Base-by-base conservation (phyloP, 2,888 invertebrate species). In the Drosophila borealis region DNA sequence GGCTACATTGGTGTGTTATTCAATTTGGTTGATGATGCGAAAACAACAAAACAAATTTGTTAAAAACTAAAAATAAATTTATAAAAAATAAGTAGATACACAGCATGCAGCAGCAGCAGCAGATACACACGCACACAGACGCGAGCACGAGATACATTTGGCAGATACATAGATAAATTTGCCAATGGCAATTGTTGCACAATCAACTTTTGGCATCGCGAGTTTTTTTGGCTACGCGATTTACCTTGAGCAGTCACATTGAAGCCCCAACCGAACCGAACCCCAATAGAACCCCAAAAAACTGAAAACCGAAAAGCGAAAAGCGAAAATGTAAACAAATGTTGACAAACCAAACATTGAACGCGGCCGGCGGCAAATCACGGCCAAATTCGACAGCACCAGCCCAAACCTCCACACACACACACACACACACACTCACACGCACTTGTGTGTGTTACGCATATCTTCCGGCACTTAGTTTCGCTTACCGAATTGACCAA, bases 391-490 rank as follows among this genome's bases (percentile, higher is more conserved):
- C 42, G 46, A 14, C 41, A 13, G 19, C n/a, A 10, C 4, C 11
- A 19, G 9, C 25, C 5, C 11, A 25, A 1, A 33, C 6, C n/a
- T 2, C 11, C 46, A 34, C 10, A 11, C 25, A 36, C 11, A 36
- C 11, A 11, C 34, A 39, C 50, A 51, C 34, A 17, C 33, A 1
- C 9, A 2, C 14, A 53, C 53, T 6, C 41, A 17, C 6, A 9
- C 8, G 11, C 46, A 48, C 36, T 63, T 68, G 37, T 71, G 41
- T 71, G 73, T 70, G 72, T 51, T 81, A 84, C 67, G 82, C 82
- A 82, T 88, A 81, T 82, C 82, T 82, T 88, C 82, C 82, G 86
- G 86, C 88, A 82, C 82, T 88, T 82, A 85, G 82, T 69, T 76
- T 68, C 73, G 70, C 68, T 79, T 62, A 66, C 65, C 55, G 21